Percentiles rank a stretch among this genome's conserved stretches.
Conservation (phyloP, 2,797 vertebrate species). For the Neoniphon sammara region DNA sequence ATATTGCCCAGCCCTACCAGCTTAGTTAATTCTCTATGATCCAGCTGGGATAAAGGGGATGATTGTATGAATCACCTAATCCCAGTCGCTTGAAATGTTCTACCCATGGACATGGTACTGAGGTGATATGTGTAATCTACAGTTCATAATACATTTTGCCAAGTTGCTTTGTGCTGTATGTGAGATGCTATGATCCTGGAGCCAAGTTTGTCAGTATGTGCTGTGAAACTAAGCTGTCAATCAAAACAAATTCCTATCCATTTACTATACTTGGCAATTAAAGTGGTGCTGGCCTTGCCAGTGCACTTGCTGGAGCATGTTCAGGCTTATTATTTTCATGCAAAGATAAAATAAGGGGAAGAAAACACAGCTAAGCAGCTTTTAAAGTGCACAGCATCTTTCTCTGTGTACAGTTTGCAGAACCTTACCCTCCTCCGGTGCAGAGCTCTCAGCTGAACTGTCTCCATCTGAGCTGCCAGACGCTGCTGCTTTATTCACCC, state of each 20-base stretch:
- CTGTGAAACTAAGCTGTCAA: neutral
- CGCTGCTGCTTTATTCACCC: conserved; percentile 90
- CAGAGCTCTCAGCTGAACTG: conserved; percentile 96
- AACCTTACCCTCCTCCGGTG: conserved; percentile 94
- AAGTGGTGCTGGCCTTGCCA: neutral
- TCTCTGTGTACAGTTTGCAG: neutral
- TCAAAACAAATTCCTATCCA: neutral
- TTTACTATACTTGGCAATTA: neutral
- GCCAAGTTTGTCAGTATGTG: neutral
- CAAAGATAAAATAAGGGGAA: neutral
- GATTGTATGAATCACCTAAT: conserved; percentile 66
- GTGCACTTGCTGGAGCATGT: neutral
- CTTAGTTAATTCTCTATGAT: conserved; percentile 13
- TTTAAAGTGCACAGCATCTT: neutral
- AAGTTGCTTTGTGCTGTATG: conserved; percentile 1
- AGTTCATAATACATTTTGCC: neutral
- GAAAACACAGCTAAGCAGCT: neutral
- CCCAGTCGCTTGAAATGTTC: conserved; percentile 33
- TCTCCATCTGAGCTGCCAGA: conserved; percentile 96
- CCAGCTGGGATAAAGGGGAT: conserved; percentile 48
- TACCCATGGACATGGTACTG: conserved; percentile 9
- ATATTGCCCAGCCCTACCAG: neutral
- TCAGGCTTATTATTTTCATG: too few species aligned
- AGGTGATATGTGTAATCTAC: conserved; percentile 12
- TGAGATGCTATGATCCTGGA: neutral